These are phyloP conservation scores for Lophotriccus pileatus DNA, from an alignment of 2,797 vertebrate species.

Conservation along the genomic window DNA sequence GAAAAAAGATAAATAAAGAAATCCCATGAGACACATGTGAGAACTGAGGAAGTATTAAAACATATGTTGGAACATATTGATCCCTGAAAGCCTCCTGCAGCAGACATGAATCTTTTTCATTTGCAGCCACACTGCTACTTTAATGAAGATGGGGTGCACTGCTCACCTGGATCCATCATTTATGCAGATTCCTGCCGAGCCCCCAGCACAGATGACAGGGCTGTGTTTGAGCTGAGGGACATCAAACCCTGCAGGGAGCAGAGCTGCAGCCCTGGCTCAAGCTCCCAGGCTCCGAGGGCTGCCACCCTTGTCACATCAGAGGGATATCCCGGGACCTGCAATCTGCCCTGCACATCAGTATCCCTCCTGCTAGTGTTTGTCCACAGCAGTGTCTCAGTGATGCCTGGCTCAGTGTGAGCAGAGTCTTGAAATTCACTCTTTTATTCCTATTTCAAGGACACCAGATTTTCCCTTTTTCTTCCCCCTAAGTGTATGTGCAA, in stretches of 20 bases:
- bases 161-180: neutral
- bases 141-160: neutral
- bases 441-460: neutral
- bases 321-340: accelerated
- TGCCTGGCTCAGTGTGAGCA: neutral
- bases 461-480: neutral
- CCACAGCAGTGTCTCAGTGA: neutral
- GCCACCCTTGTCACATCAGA: accelerated
- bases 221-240: accelerated
- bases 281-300: accelerated
- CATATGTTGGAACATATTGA: slow-evolving; percentile 65
- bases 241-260: neutral
- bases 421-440: neutral
- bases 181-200: neutral
- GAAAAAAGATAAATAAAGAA: slow-evolving; percentile 57
- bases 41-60: slow-evolving; percentile 52
- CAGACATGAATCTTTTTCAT: neutral
- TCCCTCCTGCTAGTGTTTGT: neutral
- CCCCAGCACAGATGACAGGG: accelerated
- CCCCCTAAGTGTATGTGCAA: neutral
- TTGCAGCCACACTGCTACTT: neutral
- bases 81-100: slow-evolving; percentile 35
- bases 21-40: slow-evolving; percentile 46
- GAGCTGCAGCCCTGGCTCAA: neutral
- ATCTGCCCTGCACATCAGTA: accelerated